Conservation (phyloP, 2,113 vertebrate species). For the Barnardius zonarius region DNA sequence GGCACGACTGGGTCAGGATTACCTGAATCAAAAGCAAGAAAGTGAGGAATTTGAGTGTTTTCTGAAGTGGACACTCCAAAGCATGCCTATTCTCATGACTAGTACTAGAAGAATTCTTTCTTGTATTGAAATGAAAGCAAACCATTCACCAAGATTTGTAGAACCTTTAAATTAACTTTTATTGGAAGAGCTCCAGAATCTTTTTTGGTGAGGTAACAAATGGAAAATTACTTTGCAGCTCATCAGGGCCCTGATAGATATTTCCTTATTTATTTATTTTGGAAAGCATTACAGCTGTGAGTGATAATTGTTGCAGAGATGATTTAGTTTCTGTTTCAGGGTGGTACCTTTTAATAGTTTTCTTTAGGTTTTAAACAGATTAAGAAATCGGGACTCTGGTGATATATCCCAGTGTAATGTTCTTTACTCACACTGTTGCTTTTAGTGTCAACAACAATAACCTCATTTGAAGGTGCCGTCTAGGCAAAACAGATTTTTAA, state of each 20-base stretch:
- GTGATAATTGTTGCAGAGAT: not conserved
- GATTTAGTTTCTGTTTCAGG: not conserved
- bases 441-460: not conserved
- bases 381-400: not conserved
- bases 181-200: not conserved
- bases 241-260: not conserved
- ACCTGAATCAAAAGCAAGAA: not conserved
- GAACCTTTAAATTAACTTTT: not conserved
- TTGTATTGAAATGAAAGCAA: not conserved
- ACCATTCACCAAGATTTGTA: not conserved
- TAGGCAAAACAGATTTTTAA: not conserved
- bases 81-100: not conserved
- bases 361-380: not conserved
- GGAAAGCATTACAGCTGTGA: not conserved
- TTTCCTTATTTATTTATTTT: conserved; percentile 6
- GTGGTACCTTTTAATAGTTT: not conserved
- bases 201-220: not conserved
- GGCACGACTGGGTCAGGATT: not conserved
- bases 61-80: not conserved
- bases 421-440: not conserved
- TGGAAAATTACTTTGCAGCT: not conserved
- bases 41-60: not conserved
- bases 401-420: not conserved
- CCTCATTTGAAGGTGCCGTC: not conserved
- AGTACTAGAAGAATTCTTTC: not conserved